A percentile compares a stretch with the other conserved stretches of the same genome.
Conservation (phyloP, 2,888 invertebrate species). For the Antheraea assamensis region DNA sequence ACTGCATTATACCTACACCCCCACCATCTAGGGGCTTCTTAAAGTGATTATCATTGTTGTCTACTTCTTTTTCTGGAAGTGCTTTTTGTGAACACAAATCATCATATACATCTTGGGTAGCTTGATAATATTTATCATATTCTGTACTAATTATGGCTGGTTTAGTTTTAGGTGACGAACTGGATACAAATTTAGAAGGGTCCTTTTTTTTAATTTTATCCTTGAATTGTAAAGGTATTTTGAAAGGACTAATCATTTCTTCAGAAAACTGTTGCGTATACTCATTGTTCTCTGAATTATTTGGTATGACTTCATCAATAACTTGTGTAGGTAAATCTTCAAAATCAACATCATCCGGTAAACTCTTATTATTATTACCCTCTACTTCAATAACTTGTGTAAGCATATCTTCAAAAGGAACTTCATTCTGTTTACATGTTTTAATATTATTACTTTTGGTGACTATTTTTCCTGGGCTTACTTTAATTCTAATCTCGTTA, state of each 20-base stretch:
- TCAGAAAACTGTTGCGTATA: conserved; percentile 29
- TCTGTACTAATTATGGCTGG: conserved; percentile 29
- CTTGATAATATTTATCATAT: conserved; percentile 59
- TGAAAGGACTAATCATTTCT: conserved; percentile 58
- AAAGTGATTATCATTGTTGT: conserved; percentile 14
- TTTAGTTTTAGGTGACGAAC: conserved; percentile 25
- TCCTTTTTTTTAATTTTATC: conserved; percentile 54
- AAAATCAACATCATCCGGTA: conserved; percentile 34
- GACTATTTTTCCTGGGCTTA: conserved; percentile 37
- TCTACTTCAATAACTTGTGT: conserved; percentile 44
- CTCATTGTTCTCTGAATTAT: conserved; percentile 1
- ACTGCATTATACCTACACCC: conserved; percentile 18
- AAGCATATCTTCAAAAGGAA: conserved; percentile 41
- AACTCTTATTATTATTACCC: conserved; percentile 25
- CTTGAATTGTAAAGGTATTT: conserved; percentile 59
- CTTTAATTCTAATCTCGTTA: conserved; percentile 10
- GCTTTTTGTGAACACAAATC: conserved; percentile 64
- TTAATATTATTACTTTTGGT: conserved; percentile 38
- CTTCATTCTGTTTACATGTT: conserved; percentile 17
- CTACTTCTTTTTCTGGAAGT: conserved; percentile 27
- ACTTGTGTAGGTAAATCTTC: conserved; percentile 59
- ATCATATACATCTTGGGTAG: conserved; percentile 65
- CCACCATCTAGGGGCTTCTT: conserved; percentile 33
- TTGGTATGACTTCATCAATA: conserved; percentile 37
- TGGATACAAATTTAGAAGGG: conserved; percentile 28